A percentile compares a stretch with the other conserved stretches of the same genome.
phyloP scores from a whole-genome alignment of 2,888 invertebrate genomes.

The Melikaiella ostensackeni region DNA sequence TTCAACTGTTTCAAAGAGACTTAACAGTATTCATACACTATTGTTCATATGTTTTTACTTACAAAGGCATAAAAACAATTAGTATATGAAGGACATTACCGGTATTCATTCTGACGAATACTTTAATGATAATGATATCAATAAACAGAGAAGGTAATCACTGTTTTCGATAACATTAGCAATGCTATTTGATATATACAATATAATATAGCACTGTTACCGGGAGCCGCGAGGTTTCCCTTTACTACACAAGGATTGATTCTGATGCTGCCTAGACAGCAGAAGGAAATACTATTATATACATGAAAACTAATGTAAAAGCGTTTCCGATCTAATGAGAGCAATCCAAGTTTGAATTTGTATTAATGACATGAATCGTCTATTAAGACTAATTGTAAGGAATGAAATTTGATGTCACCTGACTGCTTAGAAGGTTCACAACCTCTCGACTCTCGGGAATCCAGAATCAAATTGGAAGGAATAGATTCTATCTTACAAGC shows the following conservation, averaged over 20 bases:
- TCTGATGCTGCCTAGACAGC: not conserved
- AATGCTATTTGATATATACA: constrained; percentile 70
- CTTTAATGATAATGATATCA: constrained; percentile 50
- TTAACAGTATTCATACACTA: constrained; percentile 42
- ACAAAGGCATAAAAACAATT: constrained; percentile 67
- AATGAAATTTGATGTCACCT: not conserved
- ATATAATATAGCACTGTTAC: constrained; percentile 67
- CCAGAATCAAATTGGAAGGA: constrained; percentile 64
- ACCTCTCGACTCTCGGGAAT: constrained; percentile 50
- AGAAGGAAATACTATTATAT: constrained; percentile 51
- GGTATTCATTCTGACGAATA: constrained; percentile 56
- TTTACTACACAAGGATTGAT: constrained; percentile 47
- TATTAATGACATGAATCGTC: constrained; percentile 48
- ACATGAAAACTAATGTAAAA: constrained; percentile 61
- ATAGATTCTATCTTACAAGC: constrained; percentile 71
- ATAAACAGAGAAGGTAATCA: constrained; percentile 55
- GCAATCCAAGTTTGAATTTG: constrained; percentile 47
- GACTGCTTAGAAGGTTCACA: not conserved
- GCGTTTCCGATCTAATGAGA: constrained; percentile 48
- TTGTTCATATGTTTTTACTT: constrained; percentile 55
- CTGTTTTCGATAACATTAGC: constrained; percentile 55
- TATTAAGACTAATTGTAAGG: constrained; percentile 42
- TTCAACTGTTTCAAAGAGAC: constrained; percentile 14
- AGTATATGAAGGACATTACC: constrained; percentile 65
- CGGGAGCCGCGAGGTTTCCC: constrained; percentile 67